Percentiles rank a stretch among this genome's conserved stretches.
phyloP scores from a whole-genome alignment of 2,888 invertebrate species.

The Autographa gamma region DNA sequence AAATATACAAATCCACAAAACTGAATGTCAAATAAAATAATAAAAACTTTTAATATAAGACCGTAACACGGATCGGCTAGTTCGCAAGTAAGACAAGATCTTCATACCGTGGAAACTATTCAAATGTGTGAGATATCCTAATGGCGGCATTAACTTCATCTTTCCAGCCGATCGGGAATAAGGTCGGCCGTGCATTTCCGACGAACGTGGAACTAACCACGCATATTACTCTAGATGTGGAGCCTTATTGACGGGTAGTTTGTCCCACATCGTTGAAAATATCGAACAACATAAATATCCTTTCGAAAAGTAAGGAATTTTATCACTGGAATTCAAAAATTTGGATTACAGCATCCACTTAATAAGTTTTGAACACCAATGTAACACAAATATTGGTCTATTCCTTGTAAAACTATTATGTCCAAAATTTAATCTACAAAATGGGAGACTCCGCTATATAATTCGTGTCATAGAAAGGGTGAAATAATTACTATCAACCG shows the following conservation, averaged over 20 bases:
- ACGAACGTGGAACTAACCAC: constrained; percentile 46
- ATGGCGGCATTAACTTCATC: constrained; percentile 79
- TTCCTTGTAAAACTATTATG: constrained; percentile 43
- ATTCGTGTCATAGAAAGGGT: constrained; percentile 60
- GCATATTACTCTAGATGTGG: constrained; percentile 28
- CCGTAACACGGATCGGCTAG: constrained; percentile 14
- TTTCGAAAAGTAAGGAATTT: not conserved
- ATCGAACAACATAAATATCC: not conserved
- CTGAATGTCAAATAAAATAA: not conserved
- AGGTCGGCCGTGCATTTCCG: constrained; percentile 68
- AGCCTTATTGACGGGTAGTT: constrained; percentile 8
- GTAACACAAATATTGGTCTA: constrained; percentile 17
- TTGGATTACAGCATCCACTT: not conserved
- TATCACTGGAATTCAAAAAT: not conserved
- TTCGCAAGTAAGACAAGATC: constrained; percentile 60
- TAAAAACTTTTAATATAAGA: not conserved
- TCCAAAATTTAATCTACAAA: constrained; percentile 51
- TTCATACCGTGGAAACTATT: constrained; percentile 67
- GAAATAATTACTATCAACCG: constrained; percentile 50
- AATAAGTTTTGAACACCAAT: constrained; percentile 25
- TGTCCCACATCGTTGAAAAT: not conserved
- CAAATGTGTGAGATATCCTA: constrained; percentile 79
- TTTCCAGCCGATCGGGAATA: constrained; percentile 74
- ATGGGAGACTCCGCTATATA: constrained; percentile 51
- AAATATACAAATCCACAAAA: not conserved